Percentiles rank a stretch among this genome's conserved stretches.
Conservation (phyloP, 1,140 invertebrate species). For the Drosophila subpulchrella region DNA sequence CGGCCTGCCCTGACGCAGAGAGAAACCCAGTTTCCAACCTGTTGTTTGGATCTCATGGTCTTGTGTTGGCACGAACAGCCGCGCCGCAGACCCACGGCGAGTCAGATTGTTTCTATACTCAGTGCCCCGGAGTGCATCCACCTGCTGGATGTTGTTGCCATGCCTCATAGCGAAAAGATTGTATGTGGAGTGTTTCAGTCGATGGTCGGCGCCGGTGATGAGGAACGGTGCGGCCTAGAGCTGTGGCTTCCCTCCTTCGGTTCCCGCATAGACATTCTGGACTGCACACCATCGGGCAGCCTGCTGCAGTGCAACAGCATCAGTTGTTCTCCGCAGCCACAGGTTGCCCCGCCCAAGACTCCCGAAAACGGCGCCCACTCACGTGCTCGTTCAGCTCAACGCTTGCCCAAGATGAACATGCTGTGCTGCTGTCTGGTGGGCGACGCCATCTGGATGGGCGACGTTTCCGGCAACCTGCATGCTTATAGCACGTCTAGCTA, state of each 20-base stretch:
- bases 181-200: conserved; percentile 81
- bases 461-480: conserved; percentile 91
- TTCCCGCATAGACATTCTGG: conserved; percentile 88
- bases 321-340: conserved; percentile 62
- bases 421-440: conserved; percentile 87
- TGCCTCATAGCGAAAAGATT: conserved; percentile 87
- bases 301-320: conserved; percentile 74
- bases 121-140: conserved; percentile 96
- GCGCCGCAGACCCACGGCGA: conserved; percentile 93
- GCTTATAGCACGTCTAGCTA: conserved; percentile 88
- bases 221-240: conserved; percentile 85
- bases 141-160: conserved; percentile 91
- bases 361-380: conserved; percentile 51
- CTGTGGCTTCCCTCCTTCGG: conserved; percentile 90
- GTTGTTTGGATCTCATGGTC: conserved; percentile 97
- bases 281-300: conserved; percentile 86
- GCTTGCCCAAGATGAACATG: conserved; percentile 74
- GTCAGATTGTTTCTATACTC: conserved; percentile 96
- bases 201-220: conserved; percentile 33
- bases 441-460: conserved; percentile 93
- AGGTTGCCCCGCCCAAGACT: conserved; percentile 56
- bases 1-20: conserved; percentile 94
- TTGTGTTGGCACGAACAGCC: conserved; percentile 97
- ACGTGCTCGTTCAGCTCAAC: conserved; percentile 62
- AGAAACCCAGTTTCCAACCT: conserved; percentile 94